A percentile compares a stretch with the other conserved stretches of the same genome.
Conservation (phyloP, 2,888 invertebrate genomes). For the Phrixothrix hirtus region DNA sequence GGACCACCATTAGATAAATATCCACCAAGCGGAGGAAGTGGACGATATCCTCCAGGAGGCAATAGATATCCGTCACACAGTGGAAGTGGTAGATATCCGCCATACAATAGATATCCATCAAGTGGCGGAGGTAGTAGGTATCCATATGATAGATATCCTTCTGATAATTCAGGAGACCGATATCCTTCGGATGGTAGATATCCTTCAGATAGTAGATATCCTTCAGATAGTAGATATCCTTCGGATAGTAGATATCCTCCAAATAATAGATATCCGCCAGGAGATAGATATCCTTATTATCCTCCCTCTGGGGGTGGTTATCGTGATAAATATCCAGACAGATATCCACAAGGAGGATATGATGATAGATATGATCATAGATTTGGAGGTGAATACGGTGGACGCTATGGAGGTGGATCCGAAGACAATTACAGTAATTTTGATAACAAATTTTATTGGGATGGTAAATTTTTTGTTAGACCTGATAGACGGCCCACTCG, state of each 20-base stretch:
- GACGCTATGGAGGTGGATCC: slow-evolving; percentile 32
- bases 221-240: slow-evolving; percentile 34
- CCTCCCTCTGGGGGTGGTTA: slow-evolving; percentile 50
- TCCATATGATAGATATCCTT: slow-evolving; percentile 5
- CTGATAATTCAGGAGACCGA: slow-evolving; percentile 51
- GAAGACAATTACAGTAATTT: slow-evolving; percentile 34
- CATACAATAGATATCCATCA: slow-evolving; percentile 54
- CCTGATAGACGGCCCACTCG: slow-evolving; percentile 47
- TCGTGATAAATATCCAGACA: slow-evolving; percentile 50
- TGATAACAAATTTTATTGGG: slow-evolving; percentile 40
- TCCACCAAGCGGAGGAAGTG: slow-evolving; percentile 49
- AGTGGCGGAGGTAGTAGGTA: neutral
- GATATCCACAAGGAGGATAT: slow-evolving; percentile 43
- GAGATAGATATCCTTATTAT: slow-evolving; percentile 38
- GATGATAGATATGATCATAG: slow-evolving; percentile 40
- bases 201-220: slow-evolving; percentile 52
- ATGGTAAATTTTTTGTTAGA: slow-evolving; percentile 49
- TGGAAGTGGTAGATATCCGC: slow-evolving; percentile 3
- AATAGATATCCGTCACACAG: neutral
- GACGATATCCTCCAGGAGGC: slow-evolving; percentile 12
- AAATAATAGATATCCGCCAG: slow-evolving; percentile 19
- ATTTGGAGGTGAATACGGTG: slow-evolving; percentile 38
- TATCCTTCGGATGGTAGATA: slow-evolving; percentile 54
- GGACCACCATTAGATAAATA: slow-evolving; percentile 49
- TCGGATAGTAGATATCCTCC: slow-evolving; percentile 37